Evolutionary conservation across 2,113 vertebrate species (phyloP).

Genomic region (Motacilla tschutschensis): DNA sequence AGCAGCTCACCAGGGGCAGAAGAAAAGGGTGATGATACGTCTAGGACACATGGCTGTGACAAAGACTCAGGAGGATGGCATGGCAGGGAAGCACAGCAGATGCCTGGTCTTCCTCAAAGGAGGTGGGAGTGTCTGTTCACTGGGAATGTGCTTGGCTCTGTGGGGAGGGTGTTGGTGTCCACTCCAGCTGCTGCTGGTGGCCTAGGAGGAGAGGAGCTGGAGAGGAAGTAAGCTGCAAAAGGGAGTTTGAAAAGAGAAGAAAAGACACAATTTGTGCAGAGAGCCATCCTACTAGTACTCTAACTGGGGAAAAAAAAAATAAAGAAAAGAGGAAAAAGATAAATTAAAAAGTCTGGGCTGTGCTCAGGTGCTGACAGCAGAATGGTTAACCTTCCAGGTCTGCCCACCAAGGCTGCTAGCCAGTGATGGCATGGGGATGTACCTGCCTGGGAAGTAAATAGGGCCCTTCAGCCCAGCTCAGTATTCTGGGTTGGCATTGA

Average conservation of each 20-base stretch:
- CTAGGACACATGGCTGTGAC: rapidly evolving
- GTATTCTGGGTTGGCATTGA: not conserved
- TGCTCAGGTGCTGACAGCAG: not conserved
- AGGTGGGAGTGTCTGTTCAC: not conserved
- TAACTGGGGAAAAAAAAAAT: not conserved
- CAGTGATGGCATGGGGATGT: not conserved
- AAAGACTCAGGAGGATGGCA: not conserved
- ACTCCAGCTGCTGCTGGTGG: not conserved
- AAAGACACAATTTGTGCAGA: not conserved
- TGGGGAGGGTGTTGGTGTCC: not conserved
- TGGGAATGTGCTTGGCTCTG: not conserved
- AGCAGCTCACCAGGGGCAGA: not conserved
- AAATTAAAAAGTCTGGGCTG: not conserved
- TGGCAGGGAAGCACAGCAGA: not conserved
- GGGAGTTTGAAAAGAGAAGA: not conserved
- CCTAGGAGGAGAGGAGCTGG: not conserved
- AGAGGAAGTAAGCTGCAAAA: not conserved
- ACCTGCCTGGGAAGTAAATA: not conserved
- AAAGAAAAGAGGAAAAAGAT: rapidly evolving
- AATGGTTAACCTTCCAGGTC: not conserved
- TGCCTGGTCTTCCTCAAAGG: rapidly evolving
- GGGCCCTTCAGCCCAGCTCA: not conserved
- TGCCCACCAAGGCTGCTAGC: not conserved
- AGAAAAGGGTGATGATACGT: not conserved
- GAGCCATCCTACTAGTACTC: not conserved